phyloP scores from a whole-genome alignment of 2,113 vertebrate species.

The Oncorhynchus clarkii region DNA sequence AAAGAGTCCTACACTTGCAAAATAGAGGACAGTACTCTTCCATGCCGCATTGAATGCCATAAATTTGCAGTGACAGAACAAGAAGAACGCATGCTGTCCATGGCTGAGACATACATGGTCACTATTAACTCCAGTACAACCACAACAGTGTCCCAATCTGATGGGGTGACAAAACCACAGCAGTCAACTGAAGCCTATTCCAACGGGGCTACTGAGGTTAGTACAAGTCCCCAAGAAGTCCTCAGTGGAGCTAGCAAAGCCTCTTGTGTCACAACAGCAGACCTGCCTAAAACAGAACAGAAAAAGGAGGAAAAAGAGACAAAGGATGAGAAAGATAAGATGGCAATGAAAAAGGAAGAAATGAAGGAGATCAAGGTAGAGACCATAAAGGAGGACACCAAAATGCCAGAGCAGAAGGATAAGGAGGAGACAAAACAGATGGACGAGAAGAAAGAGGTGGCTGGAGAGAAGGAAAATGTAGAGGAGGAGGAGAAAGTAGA shows the following conservation, averaged over 20 bases:
- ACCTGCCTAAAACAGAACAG: conserved; percentile 34
- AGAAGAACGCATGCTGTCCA: conserved; percentile 39
- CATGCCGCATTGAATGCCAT: conserved; percentile 70
- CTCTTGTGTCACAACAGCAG: conserved; percentile 51
- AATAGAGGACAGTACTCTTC: conserved; percentile 61
- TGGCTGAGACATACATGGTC: conserved; percentile 40
- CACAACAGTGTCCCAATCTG: conserved; percentile 44
- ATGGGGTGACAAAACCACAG: conserved; percentile 44
- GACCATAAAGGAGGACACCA: conserved; percentile 33
- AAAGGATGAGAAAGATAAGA: conserved; percentile 13
- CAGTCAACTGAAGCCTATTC: conserved; percentile 55
- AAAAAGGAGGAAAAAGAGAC: conserved; percentile 30
- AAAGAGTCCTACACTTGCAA: conserved; percentile 59
- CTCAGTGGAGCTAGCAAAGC: conserved; percentile 40
- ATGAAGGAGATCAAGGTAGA: not conserved
- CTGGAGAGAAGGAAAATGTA: conserved; percentile 23
- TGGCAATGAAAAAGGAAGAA: conserved; percentile 33
- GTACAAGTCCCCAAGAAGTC: conserved; percentile 59
- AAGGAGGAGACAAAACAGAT: conserved; percentile 33
- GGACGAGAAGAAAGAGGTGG: conserved; percentile 27
- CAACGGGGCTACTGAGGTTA: conserved; percentile 77
- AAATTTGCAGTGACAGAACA: conserved; percentile 49
- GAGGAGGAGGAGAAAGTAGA: conserved; percentile 27
- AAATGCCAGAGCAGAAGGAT: conserved; percentile 20
- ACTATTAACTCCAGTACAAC: conserved; percentile 32